Conservation (phyloP, 2,888 invertebrate genomes). For the Philhelius pedissequus region DNA sequence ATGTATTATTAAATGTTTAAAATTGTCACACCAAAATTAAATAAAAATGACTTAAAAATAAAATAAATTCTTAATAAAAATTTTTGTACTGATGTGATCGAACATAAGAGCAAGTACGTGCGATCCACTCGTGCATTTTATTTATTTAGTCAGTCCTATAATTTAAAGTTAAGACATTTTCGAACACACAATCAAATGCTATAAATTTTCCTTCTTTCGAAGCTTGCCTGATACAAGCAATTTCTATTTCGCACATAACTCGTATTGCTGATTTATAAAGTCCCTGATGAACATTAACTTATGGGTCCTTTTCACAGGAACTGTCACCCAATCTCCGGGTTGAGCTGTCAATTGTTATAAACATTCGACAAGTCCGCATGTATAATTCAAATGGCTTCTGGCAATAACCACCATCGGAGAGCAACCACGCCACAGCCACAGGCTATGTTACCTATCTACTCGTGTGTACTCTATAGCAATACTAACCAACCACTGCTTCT, state of each 20-base stretch:
- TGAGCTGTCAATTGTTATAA: constrained; percentile 58
- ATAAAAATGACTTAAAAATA: no score
- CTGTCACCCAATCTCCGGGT: constrained; percentile 68
- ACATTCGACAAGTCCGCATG: constrained; percentile 43
- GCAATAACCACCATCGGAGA: constrained; percentile 11
- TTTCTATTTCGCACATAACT: not conserved
- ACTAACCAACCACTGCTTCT: not conserved
- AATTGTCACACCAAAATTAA: no score
- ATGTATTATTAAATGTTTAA: no score
- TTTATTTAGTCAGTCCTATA: no score
- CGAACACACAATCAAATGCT: no score
- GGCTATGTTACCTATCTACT: constrained; percentile 9
- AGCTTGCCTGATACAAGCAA: not conserved
- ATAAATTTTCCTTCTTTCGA: no score
- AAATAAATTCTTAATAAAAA: no score
- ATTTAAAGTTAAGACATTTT: no score
- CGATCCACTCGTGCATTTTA: no score
- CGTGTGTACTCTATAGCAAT: not conserved
- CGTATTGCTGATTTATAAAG: not conserved
- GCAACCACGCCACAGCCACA: not conserved
- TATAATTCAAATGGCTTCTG: constrained; percentile 43
- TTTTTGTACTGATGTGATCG: no score
- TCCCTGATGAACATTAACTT: not conserved
- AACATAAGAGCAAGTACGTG: no score
- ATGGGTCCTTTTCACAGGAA: constrained; percentile 64